Evolutionary conservation across 2,888 invertebrate species (phyloP).

Genomic region (Melanostoma scalare): DNA sequence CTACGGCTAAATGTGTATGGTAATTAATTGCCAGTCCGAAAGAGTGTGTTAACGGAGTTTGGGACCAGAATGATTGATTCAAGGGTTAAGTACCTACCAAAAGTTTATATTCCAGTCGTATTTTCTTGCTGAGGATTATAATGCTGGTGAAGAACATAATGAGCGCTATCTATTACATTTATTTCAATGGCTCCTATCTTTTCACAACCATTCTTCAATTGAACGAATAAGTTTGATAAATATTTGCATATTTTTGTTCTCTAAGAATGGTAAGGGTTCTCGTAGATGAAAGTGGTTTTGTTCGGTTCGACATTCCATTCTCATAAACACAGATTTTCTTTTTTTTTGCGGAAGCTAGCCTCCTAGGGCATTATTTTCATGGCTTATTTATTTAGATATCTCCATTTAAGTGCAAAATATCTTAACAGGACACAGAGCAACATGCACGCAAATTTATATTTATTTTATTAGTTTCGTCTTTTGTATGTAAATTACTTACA

Average conservation of each 20-base stretch:
- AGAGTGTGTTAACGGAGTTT: slow-evolving; percentile 32
- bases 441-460: too few species aligned
- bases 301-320: not conserved
- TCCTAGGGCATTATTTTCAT: too few species aligned
- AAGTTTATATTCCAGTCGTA: slow-evolving; percentile 17
- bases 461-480: too few species aligned
- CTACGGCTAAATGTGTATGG: slow-evolving; percentile 54
- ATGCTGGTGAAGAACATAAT: slow-evolving; percentile 25
- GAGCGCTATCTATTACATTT: slow-evolving; percentile 46
- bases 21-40: slow-evolving; percentile 56
- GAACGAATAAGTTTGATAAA: slow-evolving; percentile 6
- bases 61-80: slow-evolving; percentile 51
- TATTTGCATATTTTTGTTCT: not conserved
- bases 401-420: too few species aligned
- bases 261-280: not conserved
- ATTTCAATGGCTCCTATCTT: slow-evolving; percentile 20
- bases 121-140: slow-evolving; percentile 7
- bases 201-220: slow-evolving; percentile 20
- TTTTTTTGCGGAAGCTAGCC: not conserved
- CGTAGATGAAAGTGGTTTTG: not conserved
- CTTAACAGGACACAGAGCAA: too few species aligned
- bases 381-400: too few species aligned
- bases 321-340: not conserved
- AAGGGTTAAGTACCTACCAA: slow-evolving; percentile 43
- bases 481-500: too few species aligned